phyloP scores from a whole-genome alignment of 2,888 invertebrate genomes.

The Pristionchus mayeri region DNA sequence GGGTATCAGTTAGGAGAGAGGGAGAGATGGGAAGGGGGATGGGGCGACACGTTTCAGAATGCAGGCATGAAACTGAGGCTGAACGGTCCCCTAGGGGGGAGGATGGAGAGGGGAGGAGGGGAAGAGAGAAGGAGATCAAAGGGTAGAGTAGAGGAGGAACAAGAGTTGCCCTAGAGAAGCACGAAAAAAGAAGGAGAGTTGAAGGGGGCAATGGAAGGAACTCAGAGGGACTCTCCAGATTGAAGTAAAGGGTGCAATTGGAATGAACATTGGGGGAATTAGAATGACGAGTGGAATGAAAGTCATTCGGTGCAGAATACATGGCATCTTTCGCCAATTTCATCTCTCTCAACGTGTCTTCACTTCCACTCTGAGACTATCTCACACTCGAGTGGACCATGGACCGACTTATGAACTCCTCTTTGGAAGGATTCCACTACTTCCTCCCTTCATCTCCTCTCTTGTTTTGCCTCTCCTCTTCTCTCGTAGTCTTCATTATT shows the following conservation, averaged over 20 bases:
- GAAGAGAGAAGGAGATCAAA: slow-evolving; percentile 9
- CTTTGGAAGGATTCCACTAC: background rate
- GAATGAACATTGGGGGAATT: background rate
- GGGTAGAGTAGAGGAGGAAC: slow-evolving; percentile 25
- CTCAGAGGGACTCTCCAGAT: slow-evolving; percentile 1
- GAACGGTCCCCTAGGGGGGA: background rate
- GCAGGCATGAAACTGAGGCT: slow-evolving; percentile 14
- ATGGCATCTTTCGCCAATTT: too few relatives aligned
- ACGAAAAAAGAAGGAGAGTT: slow-evolving; percentile 28
- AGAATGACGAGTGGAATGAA: slow-evolving; percentile 13
- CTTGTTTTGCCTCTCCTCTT: background rate
- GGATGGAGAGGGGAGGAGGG: background rate
- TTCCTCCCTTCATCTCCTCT: too few relatives aligned
- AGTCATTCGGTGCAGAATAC: too few relatives aligned
- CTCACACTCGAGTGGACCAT: too few relatives aligned
- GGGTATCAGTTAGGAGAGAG: background rate
- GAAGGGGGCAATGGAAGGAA: slow-evolving; percentile 22
- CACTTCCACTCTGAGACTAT: too few relatives aligned
- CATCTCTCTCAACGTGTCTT: too few relatives aligned
- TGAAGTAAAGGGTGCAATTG: background rate
- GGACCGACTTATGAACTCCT: background rate
- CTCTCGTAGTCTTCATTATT: slow-evolving; percentile 6
- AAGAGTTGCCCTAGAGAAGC: slow-evolving; percentile 33
- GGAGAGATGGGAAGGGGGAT: background rate
- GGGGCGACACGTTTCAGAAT: slow-evolving; percentile 40